Evolutionary conservation across 2,113 vertebrate species (phyloP).

Genomic region (Empidonax alnorum): DNA sequence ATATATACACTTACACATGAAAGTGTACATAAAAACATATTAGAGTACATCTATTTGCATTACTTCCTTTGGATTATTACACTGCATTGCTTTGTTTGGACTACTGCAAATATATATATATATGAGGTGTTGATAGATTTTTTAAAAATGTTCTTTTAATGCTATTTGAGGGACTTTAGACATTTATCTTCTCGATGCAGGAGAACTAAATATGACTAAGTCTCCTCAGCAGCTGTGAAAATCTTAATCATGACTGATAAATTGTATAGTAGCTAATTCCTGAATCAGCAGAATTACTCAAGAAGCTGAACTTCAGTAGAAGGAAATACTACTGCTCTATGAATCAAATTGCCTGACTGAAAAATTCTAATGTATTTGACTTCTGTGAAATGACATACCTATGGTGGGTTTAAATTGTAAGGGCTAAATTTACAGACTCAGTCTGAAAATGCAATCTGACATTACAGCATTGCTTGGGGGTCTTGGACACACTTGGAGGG

Average conservation of each 20-base stretch:
- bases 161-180: neutral
- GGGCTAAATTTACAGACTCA: neutral
- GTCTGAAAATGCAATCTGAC: neutral
- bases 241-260: neutral
- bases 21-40: neutral
- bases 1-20: fast-evolving
- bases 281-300: neutral
- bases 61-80: neutral
- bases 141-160: neutral
- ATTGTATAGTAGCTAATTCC: neutral
- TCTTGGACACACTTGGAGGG: neutral
- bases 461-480: neutral
- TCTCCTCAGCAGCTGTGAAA: slow-evolving; percentile 18
- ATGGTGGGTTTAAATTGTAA: neutral
- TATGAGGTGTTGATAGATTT: neutral
- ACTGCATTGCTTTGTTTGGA: neutral
- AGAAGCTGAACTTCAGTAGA: neutral
- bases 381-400: neutral
- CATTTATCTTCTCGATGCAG: neutral
- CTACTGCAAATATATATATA: neutral
- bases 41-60: neutral
- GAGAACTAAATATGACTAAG: neutral
- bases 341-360: neutral
- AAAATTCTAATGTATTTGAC: neutral
- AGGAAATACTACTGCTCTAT: neutral